Evolutionary conservation across 2,113 vertebrate genomes (phyloP), one percentile per base, ranked within the genome.

Genomic region (Tursiops truncatus): DNA sequence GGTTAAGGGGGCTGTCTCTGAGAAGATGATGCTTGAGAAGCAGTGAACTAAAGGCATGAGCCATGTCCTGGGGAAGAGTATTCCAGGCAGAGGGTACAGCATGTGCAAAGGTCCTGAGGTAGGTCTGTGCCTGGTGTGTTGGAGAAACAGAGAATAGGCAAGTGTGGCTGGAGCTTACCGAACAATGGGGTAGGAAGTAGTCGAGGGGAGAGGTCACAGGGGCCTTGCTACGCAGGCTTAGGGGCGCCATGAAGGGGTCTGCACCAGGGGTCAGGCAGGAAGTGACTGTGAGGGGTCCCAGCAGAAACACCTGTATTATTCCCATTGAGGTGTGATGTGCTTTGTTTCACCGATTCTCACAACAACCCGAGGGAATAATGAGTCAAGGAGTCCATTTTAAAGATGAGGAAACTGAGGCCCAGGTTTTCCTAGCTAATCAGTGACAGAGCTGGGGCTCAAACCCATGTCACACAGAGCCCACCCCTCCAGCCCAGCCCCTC

Each of bases 11-110:
- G 23, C 25, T 63, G 13, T 92, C 31, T 20, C 25, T 31, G 80
- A 36, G 80, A 93, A 81, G 50, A 53, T 33, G 73, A 89, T 13
- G 15, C 76, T 31, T n/a, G 36, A 85, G 44, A 67, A 89, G 83
- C n/a, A 56, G 36, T 8, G 13, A 63, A 8, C 63, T n/a, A 44
- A 53, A 15, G 81, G 14, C n/a, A n/a, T 2, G 25, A 77, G 41
- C 20, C 31, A 3, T 36, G 62, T 56, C 11, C 58, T 0, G 0
- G 87, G 53, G 26, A 62, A 82, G 88, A 15, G 60, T n/a, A 2
- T n/a, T 65, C 53, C 36, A 17, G 47, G 47, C 62, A 89, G 77
- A 44, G n/a, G 38, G 23, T 31, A 36, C 3, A 71, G 77, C 38
- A 33, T 2, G 20, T 87, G 41, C 68, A 20, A 85, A 92, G 38